Base-by-base conservation (phyloP, 2,888 invertebrate species). In the Euplagia quadripunctaria region DNA sequence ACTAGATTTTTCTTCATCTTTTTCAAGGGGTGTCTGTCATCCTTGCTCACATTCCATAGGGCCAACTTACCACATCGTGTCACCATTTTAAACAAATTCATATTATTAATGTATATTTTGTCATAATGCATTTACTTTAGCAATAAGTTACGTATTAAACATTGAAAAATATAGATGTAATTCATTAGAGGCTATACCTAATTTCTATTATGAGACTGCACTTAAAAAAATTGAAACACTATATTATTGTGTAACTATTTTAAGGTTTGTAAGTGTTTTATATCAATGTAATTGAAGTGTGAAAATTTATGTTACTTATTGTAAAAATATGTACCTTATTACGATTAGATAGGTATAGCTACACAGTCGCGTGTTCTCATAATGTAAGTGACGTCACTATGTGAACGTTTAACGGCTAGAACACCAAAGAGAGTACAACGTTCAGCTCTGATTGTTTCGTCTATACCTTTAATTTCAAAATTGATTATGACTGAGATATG, bases 361-460 rank as follows among this genome's bases (percentile, higher is more conserved):
- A 81, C 75, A 80, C 79, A 82, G 77, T 83, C 79, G 79, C 76
- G 78, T 84, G 83, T 79, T 82, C 82, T 79, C 75, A 82, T 82
- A 77, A 76, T 70, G 80, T 87, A 85, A 84, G 79, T 84, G 82
- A 79, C 84, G 82, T 87, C 83, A 80, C 85, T 87, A 87, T 82
- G 83, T 84, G 87, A 87, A 84, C 83, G 79, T 82, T 86, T 88
- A 91, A 93, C 95, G 94, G 95, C 95, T 96, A 96, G 95, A 94
- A 92, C 95, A 95, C 95, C 95, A 96, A 96, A 96, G 95, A 95
- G 89, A 75, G 78, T 75, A 71, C 77, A 79, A 72, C 82, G 70
- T 72, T 82, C 83, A 83, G 85, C 86, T 87, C 85, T 86, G 87
- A 87, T 85, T 85, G 82, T 82, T 80, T 82, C 82, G 80, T 82